Evolutionary conservation across 1,140 invertebrate species (phyloP), one percentile per base, ranked within the genome.

Genomic region (Microplitis demolitor): DNA sequence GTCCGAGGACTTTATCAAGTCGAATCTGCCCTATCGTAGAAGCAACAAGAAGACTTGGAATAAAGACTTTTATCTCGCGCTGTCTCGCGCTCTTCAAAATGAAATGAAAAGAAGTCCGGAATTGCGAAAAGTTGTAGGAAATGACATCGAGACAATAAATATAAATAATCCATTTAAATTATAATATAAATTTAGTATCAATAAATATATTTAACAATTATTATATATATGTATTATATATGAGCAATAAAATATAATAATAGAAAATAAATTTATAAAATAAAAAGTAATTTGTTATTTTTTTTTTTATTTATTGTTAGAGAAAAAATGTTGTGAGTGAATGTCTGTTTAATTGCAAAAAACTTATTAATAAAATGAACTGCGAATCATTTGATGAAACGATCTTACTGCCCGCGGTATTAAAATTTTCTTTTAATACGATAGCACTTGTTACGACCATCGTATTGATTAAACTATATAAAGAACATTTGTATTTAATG

Each of bases 51-150:
- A 24, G 24, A 24, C 24, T 24, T 24, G 24, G 24, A 24, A 74
- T n/a, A 68, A 35, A 6, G 16, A 71, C 61, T 74, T 74, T 45
- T 74, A 74, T 61, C 60, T 53, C 62, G 69, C 69, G 1, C 34
- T 74, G 8, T 56, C 69, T 3, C 66, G 53, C 1, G 58, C 56
- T 35, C 31, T 71, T 4, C 51, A 67, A 37, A 31, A 60, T 3
- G 64, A 63, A 34, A 50, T 74, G 24, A 8, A 14, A 0, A 31
- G 61, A 4, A 34, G 66, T n/a, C 37, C 63, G 1, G 34, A 33
- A 4, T 14, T 74, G 5, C 37, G 33, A 11, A 50, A 71, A 39
- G 16, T 71, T 14, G 34, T 74, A 31, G 56, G 66, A 16, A 58
- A 71, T 11, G 69, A 71, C 39, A 71, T 70, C 33, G 58, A 71